Evolutionary conservation across 1,140 invertebrate species (phyloP).

Genomic region (Monochamus saltuarius): DNA sequence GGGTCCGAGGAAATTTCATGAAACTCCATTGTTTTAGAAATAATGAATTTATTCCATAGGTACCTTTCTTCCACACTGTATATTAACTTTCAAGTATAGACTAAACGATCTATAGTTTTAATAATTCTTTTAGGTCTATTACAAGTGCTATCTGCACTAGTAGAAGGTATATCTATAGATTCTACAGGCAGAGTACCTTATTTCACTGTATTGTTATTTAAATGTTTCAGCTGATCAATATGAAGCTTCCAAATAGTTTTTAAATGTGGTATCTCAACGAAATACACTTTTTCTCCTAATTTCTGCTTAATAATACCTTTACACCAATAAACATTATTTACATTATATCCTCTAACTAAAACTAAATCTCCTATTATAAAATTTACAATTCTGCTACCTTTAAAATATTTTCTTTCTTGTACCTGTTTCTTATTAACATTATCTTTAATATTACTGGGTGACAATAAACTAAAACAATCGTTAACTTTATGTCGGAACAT

Average conservation of each 20-base stretch:
- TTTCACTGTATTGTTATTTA: too few species aligned
- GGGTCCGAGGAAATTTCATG: too few species aligned
- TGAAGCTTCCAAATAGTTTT: constrained; percentile 5
- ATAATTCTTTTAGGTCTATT: too few species aligned
- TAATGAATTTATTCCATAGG: too few species aligned
- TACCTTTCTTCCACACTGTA: too few species aligned
- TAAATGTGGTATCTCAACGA: constrained; percentile 6
- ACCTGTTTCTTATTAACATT: constrained; percentile 3
- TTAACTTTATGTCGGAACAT: constrained; percentile 17
- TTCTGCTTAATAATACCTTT: constrained; percentile 7
- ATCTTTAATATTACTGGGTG: background rate
- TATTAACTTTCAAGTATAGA: too few species aligned
- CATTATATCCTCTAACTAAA: constrained; percentile 8
- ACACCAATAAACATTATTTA: background rate
- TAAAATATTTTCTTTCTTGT: background rate
- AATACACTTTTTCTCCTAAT: constrained; percentile 1
- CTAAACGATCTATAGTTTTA: too few species aligned
- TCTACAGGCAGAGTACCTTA: too few species aligned
- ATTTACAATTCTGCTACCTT: constrained; percentile 1
- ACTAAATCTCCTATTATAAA: constrained; percentile 3
- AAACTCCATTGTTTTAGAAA: too few species aligned
- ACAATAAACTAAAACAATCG: constrained; percentile 11
- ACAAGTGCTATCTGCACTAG: too few species aligned
- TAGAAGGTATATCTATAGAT: too few species aligned
- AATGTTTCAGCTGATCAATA: constrained; percentile 4